Evolutionary conservation across 2,888 invertebrate genomes (phyloP).

Genomic region (Drosophila mayaguana): DNA sequence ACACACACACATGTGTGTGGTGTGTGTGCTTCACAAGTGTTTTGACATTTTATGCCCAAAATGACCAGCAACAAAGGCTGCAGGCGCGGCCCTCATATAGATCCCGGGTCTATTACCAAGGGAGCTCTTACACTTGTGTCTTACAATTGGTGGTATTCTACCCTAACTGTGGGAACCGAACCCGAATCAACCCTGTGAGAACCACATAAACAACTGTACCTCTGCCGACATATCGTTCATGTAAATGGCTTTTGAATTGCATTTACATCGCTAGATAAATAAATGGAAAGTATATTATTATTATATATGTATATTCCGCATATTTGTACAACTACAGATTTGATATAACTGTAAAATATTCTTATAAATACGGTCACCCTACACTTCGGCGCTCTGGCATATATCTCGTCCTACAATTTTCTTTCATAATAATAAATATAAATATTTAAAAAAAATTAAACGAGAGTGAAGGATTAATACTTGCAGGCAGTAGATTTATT

Average conservation of each 20-base stretch:
- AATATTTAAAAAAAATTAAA: too few species aligned
- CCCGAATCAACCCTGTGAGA: slow-evolving; percentile 56
- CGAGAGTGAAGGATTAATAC: too few species aligned
- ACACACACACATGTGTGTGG: slow-evolving; percentile 12
- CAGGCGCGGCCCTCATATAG: slow-evolving; percentile 10
- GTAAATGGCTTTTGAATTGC: slow-evolving; percentile 20
- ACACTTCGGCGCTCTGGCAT: too few species aligned
- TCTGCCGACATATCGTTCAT: background rate
- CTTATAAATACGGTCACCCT: too few species aligned
- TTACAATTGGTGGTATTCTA: slow-evolving; percentile 36
- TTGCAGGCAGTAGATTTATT: too few species aligned
- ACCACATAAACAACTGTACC: slow-evolving; percentile 2
- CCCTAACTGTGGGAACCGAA: slow-evolving; percentile 64
- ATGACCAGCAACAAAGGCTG: slow-evolving; percentile 66
- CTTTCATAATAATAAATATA: too few species aligned
- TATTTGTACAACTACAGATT: background rate
- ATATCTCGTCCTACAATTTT: too few species aligned
- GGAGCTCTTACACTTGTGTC: slow-evolving; percentile 77
- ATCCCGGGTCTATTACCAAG: slow-evolving; percentile 63
- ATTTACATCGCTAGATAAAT: background rate
- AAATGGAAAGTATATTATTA: background rate
- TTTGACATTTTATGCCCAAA: slow-evolving; percentile 75
- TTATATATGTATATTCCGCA: background rate
- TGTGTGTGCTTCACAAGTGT: slow-evolving; percentile 63
- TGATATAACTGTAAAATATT: background rate